Evolutionary conservation across 2,113 vertebrate genomes (phyloP).

Genomic region (Oophaga pumilio): DNA sequence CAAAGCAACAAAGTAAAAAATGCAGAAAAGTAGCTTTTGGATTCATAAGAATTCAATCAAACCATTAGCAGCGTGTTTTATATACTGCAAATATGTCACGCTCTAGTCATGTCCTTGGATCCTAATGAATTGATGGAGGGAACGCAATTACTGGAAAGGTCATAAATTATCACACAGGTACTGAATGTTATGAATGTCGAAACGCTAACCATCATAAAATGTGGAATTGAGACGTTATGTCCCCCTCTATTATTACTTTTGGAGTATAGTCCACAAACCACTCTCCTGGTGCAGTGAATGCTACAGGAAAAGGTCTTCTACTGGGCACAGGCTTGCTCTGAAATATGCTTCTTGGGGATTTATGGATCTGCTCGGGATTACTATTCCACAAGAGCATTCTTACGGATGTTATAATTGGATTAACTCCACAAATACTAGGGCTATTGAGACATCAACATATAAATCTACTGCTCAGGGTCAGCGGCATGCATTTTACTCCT

Average conservation of each 20-base stretch:
- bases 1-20: too few relatives aligned
- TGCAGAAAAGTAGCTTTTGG: not conserved
- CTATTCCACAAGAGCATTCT: constrained; percentile 49
- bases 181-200: not conserved
- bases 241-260: not conserved
- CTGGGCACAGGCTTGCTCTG: constrained; percentile 10
- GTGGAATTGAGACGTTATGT: not conserved
- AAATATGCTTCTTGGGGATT: constrained; percentile 33
- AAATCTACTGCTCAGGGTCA: constrained; percentile 37
- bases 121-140: not conserved
- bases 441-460: constrained; percentile 44
- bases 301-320: not conserved
- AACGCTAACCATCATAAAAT: not conserved
- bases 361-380: constrained; percentile 44
- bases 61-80: not conserved
- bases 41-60: not conserved
- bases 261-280: not conserved
- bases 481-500: constrained; percentile 13
- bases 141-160: not conserved
- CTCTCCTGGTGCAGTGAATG: not conserved
- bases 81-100: not conserved
- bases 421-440: constrained; percentile 42
- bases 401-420: constrained; percentile 53
- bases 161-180: not conserved
- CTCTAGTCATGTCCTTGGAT: not conserved